Evolutionary conservation across 1,140 invertebrate genomes (phyloP), one percentile per base, ranked within the genome.

Genomic region (Wiebesia pumilae): DNA sequence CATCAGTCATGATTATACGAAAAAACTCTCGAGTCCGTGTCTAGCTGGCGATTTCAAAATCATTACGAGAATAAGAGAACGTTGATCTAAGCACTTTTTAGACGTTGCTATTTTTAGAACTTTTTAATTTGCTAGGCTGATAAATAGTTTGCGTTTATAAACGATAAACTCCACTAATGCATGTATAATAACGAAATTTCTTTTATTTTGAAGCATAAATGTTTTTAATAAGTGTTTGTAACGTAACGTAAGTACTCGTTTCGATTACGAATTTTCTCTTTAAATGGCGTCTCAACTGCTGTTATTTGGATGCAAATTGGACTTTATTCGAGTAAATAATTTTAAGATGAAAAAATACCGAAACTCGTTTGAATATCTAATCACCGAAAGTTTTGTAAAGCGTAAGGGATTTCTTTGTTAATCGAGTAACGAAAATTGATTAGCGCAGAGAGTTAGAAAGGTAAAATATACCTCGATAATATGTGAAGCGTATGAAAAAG

Each of bases 361-460:
- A 67, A 67, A 21, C 27, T 67, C 21, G 21, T 67, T n/a, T 69
- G n/a, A 73, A 73, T 30, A 71, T 83, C 58, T 43, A 83, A 54
- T 83, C 30, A 35, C 30, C 65, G 65, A 73, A 27, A 69, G 47
- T 81, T 81, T 67, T 67, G 33, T 16, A n/a, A 81, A 35, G 10
- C 47, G n/a, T 43, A 16, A 51, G 38, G 4, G n/a, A 82, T 71
- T 71, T 54, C 19, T 69, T 83, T 69, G 80, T 54, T 73, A 40
- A 69, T 67, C 62, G 62, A 75, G 54, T n/a, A 83, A 83, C n/a
- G 47, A 38, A 71, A 73, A 81, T 67, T 14, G 77, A 75, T 81
- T 75, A 65, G 67, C 51, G 69, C 84, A 81, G 79, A 81, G 77
- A 81, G 19, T 84, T 71, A 65, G 9, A 33, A 67, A 30, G 73